Conservation (phyloP, 2,888 invertebrate genomes). For the Chromoteleia sp. region DNA sequence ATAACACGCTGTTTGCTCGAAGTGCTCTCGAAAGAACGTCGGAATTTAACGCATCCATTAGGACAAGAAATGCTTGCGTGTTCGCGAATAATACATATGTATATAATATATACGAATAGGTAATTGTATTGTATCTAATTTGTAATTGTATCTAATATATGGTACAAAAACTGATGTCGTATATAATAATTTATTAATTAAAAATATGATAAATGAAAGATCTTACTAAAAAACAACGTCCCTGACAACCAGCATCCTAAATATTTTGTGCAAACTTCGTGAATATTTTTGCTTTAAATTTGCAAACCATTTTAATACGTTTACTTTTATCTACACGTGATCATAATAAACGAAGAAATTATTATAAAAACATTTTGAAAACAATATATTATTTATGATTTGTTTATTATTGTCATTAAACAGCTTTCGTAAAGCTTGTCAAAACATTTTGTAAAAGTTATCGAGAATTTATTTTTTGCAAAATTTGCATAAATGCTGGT, state of each 20-base stretch:
- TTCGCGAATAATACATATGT: conserved; percentile 65
- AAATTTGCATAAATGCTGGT: conserved; percentile 3
- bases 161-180: conserved; percentile 42
- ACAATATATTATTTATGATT: too few relatives aligned
- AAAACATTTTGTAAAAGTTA: too few relatives aligned
- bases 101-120: conserved; percentile 66
- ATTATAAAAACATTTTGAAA: too few relatives aligned
- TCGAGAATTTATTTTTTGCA: not conserved
- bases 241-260: conserved; percentile 1
- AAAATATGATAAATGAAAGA: conserved; percentile 35
- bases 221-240: not conserved
- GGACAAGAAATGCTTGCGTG: conserved; percentile 51
- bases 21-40: conserved; percentile 6
- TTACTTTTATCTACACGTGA: too few relatives aligned
- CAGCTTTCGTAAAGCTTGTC: too few relatives aligned
- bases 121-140: too few relatives aligned
- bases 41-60: conserved; percentile 30
- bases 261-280: conserved; percentile 13
- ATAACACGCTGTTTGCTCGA: conserved; percentile 2
- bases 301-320: too few relatives aligned
- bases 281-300: conserved; percentile 6
- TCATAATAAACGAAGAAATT: too few relatives aligned
- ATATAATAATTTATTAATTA: conserved; percentile 30
- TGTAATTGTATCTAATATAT: conserved; percentile 59
- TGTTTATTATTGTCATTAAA: too few relatives aligned